These are phyloP conservation scores for Nilaparvata lugens DNA, from an alignment of 1,140 invertebrate species.

Conservation along the genomic window DNA sequence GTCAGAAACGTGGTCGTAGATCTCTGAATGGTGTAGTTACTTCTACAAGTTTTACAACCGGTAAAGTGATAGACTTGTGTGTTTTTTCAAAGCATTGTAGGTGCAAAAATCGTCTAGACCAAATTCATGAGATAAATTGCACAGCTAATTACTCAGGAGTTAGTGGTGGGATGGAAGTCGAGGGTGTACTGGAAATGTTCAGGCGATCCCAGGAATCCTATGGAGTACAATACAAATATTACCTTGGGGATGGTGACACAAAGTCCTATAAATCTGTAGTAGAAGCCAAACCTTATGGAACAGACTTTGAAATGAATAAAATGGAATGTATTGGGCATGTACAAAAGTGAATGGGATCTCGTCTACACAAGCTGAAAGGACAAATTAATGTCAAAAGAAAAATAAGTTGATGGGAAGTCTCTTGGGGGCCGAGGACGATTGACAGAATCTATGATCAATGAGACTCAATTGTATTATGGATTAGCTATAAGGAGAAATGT, in stretches of 20 bases:
- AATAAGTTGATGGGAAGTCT: conserved; percentile 1
- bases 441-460: conserved; percentile 24
- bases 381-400: conserved; percentile 3
- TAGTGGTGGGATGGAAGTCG: conserved; percentile 23
- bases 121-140: conserved; percentile 15
- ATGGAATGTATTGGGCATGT: conserved; percentile 19
- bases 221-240: conserved; percentile 18
- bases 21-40: conserved; percentile 17
- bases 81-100: conserved; percentile 16
- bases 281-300: conserved; percentile 22
- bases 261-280: conserved; percentile 14
- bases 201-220: conserved; percentile 13
- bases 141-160: conserved; percentile 21
- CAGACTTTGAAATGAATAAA: conserved; percentile 19
- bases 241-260: conserved; percentile 23
- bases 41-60: conserved; percentile 9
- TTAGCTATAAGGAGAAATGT: conserved; percentile 10
- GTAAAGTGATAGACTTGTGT: conserved; percentile 16
- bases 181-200: conserved; percentile 13
- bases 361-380: conserved; percentile 10
- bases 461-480: conserved; percentile 21
- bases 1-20: conserved; percentile 19
- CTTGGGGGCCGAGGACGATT: conserved; percentile 1
- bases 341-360: conserved; percentile 15
- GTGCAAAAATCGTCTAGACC: conserved; percentile 6